phyloP scores from a whole-genome alignment of 2,797 vertebrate species.

The Sebastes baramenuke region DNA sequence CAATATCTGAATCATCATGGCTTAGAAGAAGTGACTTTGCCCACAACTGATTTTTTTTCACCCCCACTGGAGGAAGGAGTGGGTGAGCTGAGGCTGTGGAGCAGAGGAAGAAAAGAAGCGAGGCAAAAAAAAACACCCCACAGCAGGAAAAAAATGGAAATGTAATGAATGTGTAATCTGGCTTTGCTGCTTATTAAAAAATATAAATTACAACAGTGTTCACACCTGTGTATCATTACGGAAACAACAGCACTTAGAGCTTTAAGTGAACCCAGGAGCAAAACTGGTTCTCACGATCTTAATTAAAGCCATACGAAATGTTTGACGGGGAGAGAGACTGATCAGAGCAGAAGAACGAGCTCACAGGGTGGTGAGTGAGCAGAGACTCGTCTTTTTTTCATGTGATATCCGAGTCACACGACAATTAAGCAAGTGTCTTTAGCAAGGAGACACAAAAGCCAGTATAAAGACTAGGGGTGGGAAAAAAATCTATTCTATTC shows the following conservation, averaged over 20 bases:
- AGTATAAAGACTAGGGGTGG: too few species aligned
- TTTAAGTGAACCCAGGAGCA: neutral
- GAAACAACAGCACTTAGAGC: neutral
- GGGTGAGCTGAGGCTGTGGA: neutral
- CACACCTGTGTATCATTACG: neutral
- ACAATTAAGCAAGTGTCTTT: too few species aligned
- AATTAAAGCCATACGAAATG: constrained; percentile 1
- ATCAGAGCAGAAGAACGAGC: neutral
- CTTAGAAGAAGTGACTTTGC: neutral
- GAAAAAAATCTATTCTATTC: too few species aligned
- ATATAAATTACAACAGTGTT: neutral
- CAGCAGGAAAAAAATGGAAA: neutral
- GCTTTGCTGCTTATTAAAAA: constrained; percentile 14
- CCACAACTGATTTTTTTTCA: neutral
- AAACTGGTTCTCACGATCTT: neutral
- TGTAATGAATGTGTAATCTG: neutral
- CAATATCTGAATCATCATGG: neutral
- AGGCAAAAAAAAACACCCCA: neutral
- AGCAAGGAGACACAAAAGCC: too few species aligned
- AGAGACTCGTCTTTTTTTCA: neutral
- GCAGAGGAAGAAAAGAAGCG: neutral
- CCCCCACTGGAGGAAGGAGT: neutral
- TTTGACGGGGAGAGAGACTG: neutral
- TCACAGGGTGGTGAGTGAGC: neutral
- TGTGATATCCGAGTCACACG: neutral